A percentile compares a stretch with the other conserved stretches of the same genome.
Evolutionary conservation across 2,797 vertebrate species (phyloP).

Genomic region (Amblyraja radiata): DNA sequence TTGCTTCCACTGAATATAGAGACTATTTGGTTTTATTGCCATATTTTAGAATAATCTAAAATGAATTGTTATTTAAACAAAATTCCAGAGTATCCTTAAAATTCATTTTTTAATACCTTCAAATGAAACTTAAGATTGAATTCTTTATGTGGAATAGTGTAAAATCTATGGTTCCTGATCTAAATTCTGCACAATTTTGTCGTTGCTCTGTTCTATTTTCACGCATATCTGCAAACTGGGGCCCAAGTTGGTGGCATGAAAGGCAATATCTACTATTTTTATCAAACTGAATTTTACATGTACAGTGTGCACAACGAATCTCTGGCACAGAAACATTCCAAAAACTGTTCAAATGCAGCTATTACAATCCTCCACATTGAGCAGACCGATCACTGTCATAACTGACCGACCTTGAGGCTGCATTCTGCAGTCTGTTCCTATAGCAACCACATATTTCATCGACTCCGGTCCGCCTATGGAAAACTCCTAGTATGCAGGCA

Average conservation of each 20-base stretch:
- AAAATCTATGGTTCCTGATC: not conserved
- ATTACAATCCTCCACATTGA: not conserved
- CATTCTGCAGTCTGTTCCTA: conserved; percentile 65
- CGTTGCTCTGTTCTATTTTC: not conserved
- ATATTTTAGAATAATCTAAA: not conserved
- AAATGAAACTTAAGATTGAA: not conserved
- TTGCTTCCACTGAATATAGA: not conserved
- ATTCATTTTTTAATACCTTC: not conserved
- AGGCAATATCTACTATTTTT: not conserved
- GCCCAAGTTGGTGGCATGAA: not conserved
- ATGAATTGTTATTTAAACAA: too few relatives aligned
- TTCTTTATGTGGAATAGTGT: not conserved
- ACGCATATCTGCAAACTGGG: not conserved
- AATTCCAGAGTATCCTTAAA: not conserved
- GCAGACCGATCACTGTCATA: conserved; percentile 41
- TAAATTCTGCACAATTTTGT: not conserved
- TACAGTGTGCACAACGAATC: not conserved
- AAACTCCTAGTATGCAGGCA: not conserved
- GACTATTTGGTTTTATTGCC: not conserved
- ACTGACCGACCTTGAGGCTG: conserved; percentile 73
- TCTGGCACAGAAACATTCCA: not conserved
- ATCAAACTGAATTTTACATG: not conserved
- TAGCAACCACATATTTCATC: conserved; percentile 58
- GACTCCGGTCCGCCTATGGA: not conserved
- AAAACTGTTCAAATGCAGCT: not conserved